Evolutionary conservation across 2,888 invertebrate genomes (phyloP), one percentile per base, ranked within the genome.

Genomic region (Hybos culiciformis): DNA sequence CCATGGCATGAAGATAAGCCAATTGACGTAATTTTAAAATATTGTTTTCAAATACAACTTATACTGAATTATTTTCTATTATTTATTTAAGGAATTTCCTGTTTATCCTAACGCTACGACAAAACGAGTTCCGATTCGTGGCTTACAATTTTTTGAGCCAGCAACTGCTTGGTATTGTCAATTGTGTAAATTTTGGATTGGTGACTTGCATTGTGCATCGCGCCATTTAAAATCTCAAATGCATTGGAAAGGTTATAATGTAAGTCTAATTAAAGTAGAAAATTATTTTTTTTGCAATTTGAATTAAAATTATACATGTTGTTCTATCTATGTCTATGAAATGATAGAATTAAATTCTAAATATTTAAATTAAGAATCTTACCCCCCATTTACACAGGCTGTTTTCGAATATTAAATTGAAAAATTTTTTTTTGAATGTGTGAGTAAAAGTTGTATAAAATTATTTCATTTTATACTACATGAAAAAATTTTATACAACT

Each of bases 91-190:
- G 60, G 80, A 83, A 51, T 75, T 80, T 62, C 78, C 81, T 34
- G 74, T 71, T 56, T 73, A 72, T 59, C 77, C 82, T 12, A 75
- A 78, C 44, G 81, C 81, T 8, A 78, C 82, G 18, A 75, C 75
- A 40, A 85, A 85, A 68, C 72, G 86, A 51, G 78, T 83, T 7
- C 87, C 87, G 15, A 86, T 88, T 42, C 78, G 83, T 73, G 88
- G 90, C 29, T 70, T 88, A 47, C 86, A 88, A 61, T 88, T 88
- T 71, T 83, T 90, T 68, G 81, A 84, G 53, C 83, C 88, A 3
- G 80, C 87, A 1, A 82, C 83, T 6, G 82, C 87, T 23, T 90
- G 88, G 88, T 90, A 83, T 68, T 90, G 90, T 69, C 85, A 86
- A 61, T 70, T 90, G 48, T 90, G 90, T 57, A 80, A 83, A 59